A percentile compares a stretch with the other conserved stretches of the same genome.
Conservation (phyloP, 2,888 invertebrate species). For the Drosophila kambysellisi region DNA sequence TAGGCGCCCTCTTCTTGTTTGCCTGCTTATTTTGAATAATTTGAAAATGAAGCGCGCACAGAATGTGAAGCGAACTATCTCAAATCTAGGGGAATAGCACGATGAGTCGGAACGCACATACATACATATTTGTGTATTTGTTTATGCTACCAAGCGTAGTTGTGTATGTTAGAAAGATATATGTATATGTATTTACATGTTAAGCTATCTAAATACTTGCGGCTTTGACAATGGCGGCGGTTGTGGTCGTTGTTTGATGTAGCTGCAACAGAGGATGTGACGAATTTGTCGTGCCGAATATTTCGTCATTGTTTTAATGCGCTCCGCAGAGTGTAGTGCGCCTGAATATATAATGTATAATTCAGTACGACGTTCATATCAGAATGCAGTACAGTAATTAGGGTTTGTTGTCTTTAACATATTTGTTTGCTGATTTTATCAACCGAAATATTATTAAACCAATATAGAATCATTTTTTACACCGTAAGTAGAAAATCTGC, state of each 20-base stretch:
- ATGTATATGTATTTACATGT: not conserved
- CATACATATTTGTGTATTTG: slow-evolving; percentile 2
- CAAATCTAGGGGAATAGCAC: slow-evolving; percentile 25
- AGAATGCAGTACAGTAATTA: slow-evolving; percentile 1
- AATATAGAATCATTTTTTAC: not conserved
- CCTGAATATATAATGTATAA: slow-evolving; percentile 27
- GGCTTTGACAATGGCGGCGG: slow-evolving; percentile 22
- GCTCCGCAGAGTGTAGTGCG: slow-evolving; percentile 26
- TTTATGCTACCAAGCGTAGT: not conserved
- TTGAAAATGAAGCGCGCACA: slow-evolving; percentile 55
- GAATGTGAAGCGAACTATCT: slow-evolving; percentile 57
- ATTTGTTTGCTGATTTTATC: not conserved
- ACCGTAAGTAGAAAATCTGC: not conserved
- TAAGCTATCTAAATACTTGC: slow-evolving; percentile 23
- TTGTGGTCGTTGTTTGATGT: slow-evolving; percentile 48
- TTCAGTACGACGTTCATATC: not conserved
- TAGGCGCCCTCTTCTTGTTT: slow-evolving; percentile 33
- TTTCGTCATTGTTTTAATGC: slow-evolving; percentile 37
- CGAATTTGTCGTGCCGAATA: slow-evolving; percentile 31
- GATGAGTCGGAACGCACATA: slow-evolving; percentile 3
- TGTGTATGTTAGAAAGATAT: slow-evolving; percentile 10
- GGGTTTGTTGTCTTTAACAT: not conserved
- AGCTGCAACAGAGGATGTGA: slow-evolving; percentile 10
- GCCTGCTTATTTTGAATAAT: slow-evolving; percentile 59
- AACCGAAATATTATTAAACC: not conserved